Evolutionary conservation across 2,113 vertebrate species (phyloP).

Genomic region (Fulica atra): DNA sequence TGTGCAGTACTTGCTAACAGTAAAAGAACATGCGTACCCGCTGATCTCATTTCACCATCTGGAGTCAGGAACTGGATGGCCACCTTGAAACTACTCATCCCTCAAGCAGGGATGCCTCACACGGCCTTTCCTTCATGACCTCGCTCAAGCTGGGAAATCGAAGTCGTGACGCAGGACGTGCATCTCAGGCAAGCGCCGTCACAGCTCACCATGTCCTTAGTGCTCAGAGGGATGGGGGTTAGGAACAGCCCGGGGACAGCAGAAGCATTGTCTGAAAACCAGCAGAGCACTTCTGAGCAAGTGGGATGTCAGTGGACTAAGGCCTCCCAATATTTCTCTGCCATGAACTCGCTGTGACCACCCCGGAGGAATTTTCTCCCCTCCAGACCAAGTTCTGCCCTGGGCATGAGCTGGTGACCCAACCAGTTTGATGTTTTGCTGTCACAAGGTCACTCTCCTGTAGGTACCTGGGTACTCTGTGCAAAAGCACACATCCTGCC

Average conservation of each 20-base stretch:
- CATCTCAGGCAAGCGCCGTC: neutral
- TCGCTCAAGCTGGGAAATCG: neutral
- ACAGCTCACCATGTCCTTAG: neutral
- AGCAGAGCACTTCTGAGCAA: neutral
- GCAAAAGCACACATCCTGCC: neutral
- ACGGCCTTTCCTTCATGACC: neutral
- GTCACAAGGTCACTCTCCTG: rapidly evolving
- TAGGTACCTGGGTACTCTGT: neutral
- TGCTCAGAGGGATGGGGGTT: neutral
- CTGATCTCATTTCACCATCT: neutral
- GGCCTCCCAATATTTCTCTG: rapidly evolving
- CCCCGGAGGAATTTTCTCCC: neutral
- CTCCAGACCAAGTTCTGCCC: neutral
- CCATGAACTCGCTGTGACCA: neutral
- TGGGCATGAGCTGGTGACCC: neutral
- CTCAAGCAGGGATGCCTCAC: neutral
- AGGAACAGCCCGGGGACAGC: neutral
- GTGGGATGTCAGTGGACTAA: rapidly evolving
- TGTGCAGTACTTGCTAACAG: neutral
- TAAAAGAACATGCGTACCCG: neutral
- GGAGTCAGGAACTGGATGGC: neutral
- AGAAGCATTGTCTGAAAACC: neutral
- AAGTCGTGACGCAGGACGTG: rapidly evolving
- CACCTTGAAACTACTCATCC: neutral
- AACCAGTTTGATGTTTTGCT: neutral